Base-by-base conservation (phyloP, 1,140 invertebrate genomes). In the Meteorus sp. region DNA sequence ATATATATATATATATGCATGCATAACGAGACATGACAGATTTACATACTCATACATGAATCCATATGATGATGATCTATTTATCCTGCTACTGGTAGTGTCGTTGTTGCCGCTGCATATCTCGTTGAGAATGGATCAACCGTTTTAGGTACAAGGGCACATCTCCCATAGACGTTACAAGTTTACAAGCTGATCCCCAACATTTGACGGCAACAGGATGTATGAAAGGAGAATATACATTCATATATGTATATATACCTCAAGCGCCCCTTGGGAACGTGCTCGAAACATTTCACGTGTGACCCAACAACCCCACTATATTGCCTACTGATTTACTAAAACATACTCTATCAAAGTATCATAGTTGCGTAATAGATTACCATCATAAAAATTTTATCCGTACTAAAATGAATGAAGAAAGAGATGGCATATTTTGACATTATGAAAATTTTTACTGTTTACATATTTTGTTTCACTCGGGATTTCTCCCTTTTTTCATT, bases 151-250 rank as follows among this genome's bases (percentile, higher is more conserved):
- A 48, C 44, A 25, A 57, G 55, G 45, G 45, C 54, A 51, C 17
- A 29, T 5, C 41, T 15, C 41, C 45, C 39, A 41, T 45, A 57
- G 55, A 57, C 55, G 44, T 57, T 48, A 57, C 55, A 37, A 47
- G 55, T 57, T 57, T 57, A 57, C 44, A 48, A 57, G 44, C 27
- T 19, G 45, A 57, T 57, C 44, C 55, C 44, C 33, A 8, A 13
- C n/a, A 29, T 22, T 22, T 47, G 11, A 27, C 9, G 25, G 20
- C 2, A 19, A 25, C 11, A 13, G 6, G 11, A 22, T 50, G 20
- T 20, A 44, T 50, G 44, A 50, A 50, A 57, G 43, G 33, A 33
- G 45, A 35, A 23, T 22, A 23, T 45, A 48, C n/a, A n/a, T n/a
- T n/a, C n/a, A n/a, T n/a, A n/a, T n/a, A n/a, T n/a, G n/a, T n/a